phyloP scores from a whole-genome alignment of 2,797 vertebrate species.

The Meriones psammophilus region DNA sequence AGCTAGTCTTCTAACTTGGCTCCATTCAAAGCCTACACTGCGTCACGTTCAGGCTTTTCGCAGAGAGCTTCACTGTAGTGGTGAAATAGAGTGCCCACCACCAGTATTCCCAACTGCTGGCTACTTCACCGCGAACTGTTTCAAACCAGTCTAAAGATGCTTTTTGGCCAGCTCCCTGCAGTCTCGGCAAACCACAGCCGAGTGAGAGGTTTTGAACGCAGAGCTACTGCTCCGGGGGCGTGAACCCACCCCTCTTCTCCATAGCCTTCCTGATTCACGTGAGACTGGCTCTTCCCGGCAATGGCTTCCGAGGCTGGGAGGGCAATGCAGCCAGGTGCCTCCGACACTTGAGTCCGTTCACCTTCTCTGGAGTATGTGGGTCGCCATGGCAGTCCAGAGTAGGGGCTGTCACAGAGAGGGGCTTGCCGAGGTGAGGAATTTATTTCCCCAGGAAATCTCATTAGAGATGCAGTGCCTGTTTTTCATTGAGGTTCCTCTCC shows the following conservation, averaged over 20 bases:
- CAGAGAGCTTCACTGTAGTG: slow-evolving; percentile 45
- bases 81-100: not conserved
- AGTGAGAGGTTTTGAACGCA: slow-evolving; percentile 58
- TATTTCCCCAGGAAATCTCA: slow-evolving; percentile 86
- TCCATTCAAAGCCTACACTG: not conserved
- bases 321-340: slow-evolving; percentile 11
- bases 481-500: slow-evolving; percentile 83
- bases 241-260: slow-evolving; percentile 44
- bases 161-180: not conserved
- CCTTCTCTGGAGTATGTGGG: slow-evolving; percentile 63
- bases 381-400: slow-evolving; percentile 39
- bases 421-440: slow-evolving; percentile 81
- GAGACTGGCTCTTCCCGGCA: slow-evolving; percentile 22
- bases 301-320: not conserved
- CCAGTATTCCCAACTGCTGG: slow-evolving; percentile 36
- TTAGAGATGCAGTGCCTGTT: slow-evolving; percentile 83
- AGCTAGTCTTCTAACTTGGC: not conserved
- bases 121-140: slow-evolving; percentile 49
- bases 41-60: slow-evolving; percentile 15
- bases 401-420: slow-evolving; percentile 69
- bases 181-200: not conserved
- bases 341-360: slow-evolving; percentile 60
- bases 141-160: slow-evolving; percentile 31
- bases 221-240: slow-evolving; percentile 58
- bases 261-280: slow-evolving; percentile 11